Conservation (phyloP, 2,797 vertebrate genomes). For the Xiphorhynchus erythropygius region DNA sequence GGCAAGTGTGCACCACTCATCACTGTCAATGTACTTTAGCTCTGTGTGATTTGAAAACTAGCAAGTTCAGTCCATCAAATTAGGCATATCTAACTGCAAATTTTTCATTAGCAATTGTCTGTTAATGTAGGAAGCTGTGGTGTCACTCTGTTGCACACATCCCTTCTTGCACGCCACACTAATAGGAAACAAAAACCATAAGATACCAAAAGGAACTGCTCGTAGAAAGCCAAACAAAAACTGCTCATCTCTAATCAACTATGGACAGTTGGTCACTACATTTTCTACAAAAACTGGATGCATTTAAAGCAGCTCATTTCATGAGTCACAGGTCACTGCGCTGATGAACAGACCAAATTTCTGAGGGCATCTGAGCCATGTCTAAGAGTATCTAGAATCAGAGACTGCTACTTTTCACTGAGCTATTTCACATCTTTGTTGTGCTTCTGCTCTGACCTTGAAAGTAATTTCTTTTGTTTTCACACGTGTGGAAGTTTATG, state of each 20-base stretch:
- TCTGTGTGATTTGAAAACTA: neutral
- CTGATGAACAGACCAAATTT: neutral
- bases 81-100: neutral
- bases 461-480: neutral
- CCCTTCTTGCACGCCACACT: neutral
- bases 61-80: neutral
- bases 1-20: neutral
- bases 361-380: neutral
- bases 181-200: conserved; percentile 1
- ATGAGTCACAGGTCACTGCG: neutral
- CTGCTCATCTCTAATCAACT: neutral
- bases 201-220: neutral
- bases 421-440: neutral
- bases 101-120: neutral
- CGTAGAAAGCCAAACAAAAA: neutral
- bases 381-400: neutral
- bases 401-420: neutral
- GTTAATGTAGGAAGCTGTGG: neutral
- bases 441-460: neutral
- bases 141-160: neutral
- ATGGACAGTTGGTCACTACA: neutral
- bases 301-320: neutral
- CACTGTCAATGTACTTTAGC: neutral
- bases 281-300: neutral
- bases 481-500: neutral